Evolutionary conservation across 2,797 vertebrate genomes (phyloP).

Genomic region (Knipowitschia caucasica): DNA sequence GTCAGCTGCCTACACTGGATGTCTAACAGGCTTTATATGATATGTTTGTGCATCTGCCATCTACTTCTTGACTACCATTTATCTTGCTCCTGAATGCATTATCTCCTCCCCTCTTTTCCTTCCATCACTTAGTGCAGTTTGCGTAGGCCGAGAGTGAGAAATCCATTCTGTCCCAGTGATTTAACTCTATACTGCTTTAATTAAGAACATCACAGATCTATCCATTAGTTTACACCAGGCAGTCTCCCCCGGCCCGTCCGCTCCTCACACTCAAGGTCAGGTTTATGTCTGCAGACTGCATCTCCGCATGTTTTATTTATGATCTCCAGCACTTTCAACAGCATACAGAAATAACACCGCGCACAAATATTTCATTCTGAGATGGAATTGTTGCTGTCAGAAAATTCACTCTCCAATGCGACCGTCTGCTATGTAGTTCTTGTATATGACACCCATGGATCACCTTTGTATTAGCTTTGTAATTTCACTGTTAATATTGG

Average conservation of each 20-base stretch:
- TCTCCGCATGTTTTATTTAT: conserved; percentile 11
- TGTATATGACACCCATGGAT: no score
- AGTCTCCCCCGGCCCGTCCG: background rate
- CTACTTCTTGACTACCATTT: background rate
- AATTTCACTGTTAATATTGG: no score
- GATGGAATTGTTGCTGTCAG: background rate
- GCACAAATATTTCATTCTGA: background rate
- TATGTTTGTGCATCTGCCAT: background rate
- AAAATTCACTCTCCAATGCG: background rate
- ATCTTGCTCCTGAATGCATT: background rate
- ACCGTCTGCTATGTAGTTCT: no score
- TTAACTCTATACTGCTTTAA: background rate
- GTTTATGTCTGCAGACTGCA: conserved; percentile 7
- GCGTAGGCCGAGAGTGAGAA: conserved; percentile 12
- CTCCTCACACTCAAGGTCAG: background rate
- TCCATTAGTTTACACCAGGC: background rate
- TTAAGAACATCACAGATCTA: conserved; percentile 3
- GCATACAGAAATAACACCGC: background rate
- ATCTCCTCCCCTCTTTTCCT: no score
- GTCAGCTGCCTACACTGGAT: no score
- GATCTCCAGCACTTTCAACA: background rate
- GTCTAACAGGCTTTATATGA: no score
- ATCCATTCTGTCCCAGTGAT: background rate
- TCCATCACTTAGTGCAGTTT: background rate
- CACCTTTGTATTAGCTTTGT: no score